Evolutionary conservation across 2,797 vertebrate genomes (phyloP).

Genomic region (Merluccius polli): DNA sequence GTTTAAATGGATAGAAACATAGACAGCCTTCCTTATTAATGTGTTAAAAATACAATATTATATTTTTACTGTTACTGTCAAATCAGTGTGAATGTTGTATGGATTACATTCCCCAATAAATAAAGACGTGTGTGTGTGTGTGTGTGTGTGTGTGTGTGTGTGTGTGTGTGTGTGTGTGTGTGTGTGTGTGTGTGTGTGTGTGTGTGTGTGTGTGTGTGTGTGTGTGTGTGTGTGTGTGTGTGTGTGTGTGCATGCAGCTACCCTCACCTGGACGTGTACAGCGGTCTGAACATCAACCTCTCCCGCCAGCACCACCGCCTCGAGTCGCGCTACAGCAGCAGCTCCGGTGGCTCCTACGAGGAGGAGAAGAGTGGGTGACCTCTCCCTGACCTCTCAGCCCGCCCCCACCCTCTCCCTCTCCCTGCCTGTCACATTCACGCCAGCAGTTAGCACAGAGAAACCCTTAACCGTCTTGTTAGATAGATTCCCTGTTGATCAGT

Average conservation of each 20-base stretch:
- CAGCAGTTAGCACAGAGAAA: too few relatives aligned
- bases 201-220: neutral
- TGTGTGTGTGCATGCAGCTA: constrained; percentile 72
- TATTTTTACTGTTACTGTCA: neutral
- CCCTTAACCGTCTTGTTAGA: neutral
- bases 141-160: neutral
- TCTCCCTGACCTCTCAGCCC: neutral
- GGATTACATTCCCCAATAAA: neutral
- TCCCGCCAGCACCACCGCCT: constrained; percentile 96
- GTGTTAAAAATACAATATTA: neutral
- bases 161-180: neutral
- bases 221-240: neutral
- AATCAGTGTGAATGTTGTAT: neutral
- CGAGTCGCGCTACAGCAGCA: constrained; percentile 98
- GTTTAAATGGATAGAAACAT: neutral
- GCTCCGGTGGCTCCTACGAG: constrained; percentile 98
- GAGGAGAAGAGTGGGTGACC: constrained; percentile 91
- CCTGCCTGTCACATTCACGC: neutral
- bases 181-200: neutral
- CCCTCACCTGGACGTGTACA: constrained; percentile 89
- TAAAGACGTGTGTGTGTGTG: neutral
- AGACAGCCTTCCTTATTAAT: neutral
- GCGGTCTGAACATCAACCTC: constrained; percentile 90
- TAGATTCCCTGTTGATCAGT: neutral
- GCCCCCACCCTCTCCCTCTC: too few relatives aligned